Conservation (phyloP, 1,140 invertebrate genomes). For the Tachypleus tridentatus region DNA sequence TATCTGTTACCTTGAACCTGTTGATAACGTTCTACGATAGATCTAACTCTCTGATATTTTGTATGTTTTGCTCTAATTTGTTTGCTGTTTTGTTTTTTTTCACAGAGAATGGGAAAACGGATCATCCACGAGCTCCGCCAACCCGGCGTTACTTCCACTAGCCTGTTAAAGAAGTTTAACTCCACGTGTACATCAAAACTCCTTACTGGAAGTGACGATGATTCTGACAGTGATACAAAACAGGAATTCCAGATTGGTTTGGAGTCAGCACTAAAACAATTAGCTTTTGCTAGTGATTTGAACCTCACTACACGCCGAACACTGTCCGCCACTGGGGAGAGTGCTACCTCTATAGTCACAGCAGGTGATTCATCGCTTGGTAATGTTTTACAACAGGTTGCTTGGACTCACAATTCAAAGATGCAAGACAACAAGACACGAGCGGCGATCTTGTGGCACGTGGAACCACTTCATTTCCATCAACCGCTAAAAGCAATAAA, state of each 20-base stretch:
- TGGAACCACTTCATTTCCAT: no score
- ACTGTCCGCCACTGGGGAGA: no score
- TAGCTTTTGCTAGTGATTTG: not conserved
- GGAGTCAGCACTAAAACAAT: not conserved
- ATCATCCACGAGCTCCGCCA: no score
- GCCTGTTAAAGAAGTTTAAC: conserved; percentile 9
- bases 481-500: no score
- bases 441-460: no score
- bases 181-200: not conserved
- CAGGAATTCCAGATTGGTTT: not conserved
- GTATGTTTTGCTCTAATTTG: not conserved
- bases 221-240: not conserved
- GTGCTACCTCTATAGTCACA: no score
- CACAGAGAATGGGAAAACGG: conserved; percentile 61
- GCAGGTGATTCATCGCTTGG: no score
- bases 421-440: no score
- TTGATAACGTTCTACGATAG: not conserved
- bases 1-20: not conserved
- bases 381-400: no score
- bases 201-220: not conserved
- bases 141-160: conserved; percentile 12
- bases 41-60: not conserved
- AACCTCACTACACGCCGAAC: not conserved
- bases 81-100: conserved; percentile 21
- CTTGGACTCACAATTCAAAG: no score